Evolutionary conservation across 2,113 vertebrate genomes (phyloP), one percentile per base, ranked within the genome.

Genomic region (Takifugu bimaculatus): DNA sequence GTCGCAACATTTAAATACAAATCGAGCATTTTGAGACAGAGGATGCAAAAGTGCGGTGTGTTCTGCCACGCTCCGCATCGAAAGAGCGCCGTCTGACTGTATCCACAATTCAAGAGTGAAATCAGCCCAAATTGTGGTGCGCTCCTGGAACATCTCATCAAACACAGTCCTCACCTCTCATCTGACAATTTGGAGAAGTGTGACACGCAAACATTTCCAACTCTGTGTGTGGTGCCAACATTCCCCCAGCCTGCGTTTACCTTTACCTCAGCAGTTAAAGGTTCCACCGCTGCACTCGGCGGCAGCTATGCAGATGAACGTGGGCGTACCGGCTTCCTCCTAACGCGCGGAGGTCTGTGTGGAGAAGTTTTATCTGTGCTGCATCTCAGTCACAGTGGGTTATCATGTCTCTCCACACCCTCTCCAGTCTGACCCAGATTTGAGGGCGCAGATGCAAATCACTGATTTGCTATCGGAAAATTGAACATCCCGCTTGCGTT

Each of bases 391-490:
- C 81, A 75, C 86, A 78, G 70, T 13, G 62, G 71, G 83, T 60
- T 76, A 77, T 73, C 77, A 45, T 50, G 66, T 68, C 75, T 77
- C 59, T 69, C 61, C 68, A 63, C 75, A 78, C 62, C 63, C 78
- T 79, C 79, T 73, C 70, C 60, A 70, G 75, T 77, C 73, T 81
- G 85, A 74, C 86, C 84, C 58, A 79, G 65, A 88, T 90, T 61
- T 71, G 67, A 53, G 45, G 70, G 63, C 48, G 56, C 59, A 65
- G 79, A 85, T 81, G 80, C 73, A 82, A 82, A 80, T 77, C 69
- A 59, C 72, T 26, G 78, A 77, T 81, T 66, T 65, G 54, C 75
- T 73, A 74, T 75, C 75, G 58, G 68, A 63, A 77, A 70, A 79
- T 69, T 77, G 53, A 78, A 77, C 75, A 54, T 59, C 72, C 60